These are phyloP conservation scores for Mionectes olivaceus DNA, from an alignment of 2,797 vertebrate genomes.

Conservation along the genomic window DNA sequence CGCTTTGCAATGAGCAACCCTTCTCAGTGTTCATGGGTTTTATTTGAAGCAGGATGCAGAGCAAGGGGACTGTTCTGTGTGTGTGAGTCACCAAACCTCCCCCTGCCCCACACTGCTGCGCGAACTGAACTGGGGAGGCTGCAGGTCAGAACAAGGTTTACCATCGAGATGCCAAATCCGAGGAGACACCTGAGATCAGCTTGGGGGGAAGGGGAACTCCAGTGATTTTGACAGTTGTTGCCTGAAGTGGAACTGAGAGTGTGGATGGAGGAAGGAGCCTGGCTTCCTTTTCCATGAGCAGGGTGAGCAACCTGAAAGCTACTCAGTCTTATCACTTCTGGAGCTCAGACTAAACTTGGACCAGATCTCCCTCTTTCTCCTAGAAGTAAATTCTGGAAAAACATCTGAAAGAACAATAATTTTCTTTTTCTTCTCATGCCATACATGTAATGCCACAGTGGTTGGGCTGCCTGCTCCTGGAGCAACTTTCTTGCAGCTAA, in stretches of 20 bases:
- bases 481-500: not conserved
- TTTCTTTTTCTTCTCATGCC: not conserved
- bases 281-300: not conserved
- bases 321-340: accelerated
- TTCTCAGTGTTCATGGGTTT: not conserved
- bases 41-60: not conserved
- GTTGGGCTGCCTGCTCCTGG: not conserved
- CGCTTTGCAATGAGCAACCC: not conserved
- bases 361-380: not conserved
- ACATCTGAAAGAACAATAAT: not conserved
- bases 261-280: accelerated
- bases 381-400: not conserved
- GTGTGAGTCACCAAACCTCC: not conserved
- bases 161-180: not conserved
- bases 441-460: accelerated
- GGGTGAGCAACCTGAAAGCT: not conserved
- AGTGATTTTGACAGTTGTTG: not conserved
- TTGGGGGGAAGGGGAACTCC: not conserved
- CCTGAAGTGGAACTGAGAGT: not conserved
- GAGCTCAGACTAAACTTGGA: not conserved
- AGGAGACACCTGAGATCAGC: not conserved
- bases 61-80: not conserved
- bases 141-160: not conserved
- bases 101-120: not conserved
- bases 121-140: not conserved